Evolutionary conservation across 2,888 invertebrate species (phyloP).

Genomic region (Drosophila ustulata): DNA sequence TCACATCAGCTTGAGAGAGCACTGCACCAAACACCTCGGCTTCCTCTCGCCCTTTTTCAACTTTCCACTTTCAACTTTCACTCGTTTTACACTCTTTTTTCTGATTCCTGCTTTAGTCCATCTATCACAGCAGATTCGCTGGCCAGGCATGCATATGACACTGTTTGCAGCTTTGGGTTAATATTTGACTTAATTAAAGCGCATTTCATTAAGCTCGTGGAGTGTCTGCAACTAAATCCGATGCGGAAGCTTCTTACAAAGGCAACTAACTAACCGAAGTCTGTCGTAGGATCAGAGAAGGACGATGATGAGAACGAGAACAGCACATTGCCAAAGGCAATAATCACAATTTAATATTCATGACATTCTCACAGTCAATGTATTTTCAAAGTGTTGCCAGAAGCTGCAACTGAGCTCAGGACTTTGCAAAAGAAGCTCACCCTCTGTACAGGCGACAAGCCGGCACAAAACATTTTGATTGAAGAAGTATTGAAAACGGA

Average conservation of each 20-base stretch:
- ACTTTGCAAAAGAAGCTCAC: constrained; percentile 23
- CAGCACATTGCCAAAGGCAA: constrained; percentile 71
- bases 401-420: constrained; percentile 47
- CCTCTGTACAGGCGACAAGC: constrained; percentile 44
- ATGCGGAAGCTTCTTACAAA: constrained; percentile 9
- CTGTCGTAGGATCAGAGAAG: constrained; percentile 7
- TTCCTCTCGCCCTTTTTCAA: neutral
- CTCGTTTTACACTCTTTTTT: neutral
- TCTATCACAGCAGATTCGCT: constrained; percentile 20
- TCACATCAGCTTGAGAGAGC: constrained; percentile 57
- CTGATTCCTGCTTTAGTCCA: constrained; percentile 9
- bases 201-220: constrained; percentile 65
- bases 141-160: constrained; percentile 38
- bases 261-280: constrained; percentile 13
- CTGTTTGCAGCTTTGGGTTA: constrained; percentile 43
- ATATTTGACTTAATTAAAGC: constrained; percentile 71
- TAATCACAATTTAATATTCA: constrained; percentile 81
- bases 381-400: constrained; percentile 69
- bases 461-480: constrained; percentile 30
- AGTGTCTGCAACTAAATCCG: constrained; percentile 31
- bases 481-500: constrained; percentile 15
- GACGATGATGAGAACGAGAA: constrained; percentile 13
- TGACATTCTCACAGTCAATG: constrained; percentile 74
- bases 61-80: constrained; percentile 5
- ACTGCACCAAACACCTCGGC: constrained; percentile 26